Evolutionary conservation across 2,888 invertebrate genomes (phyloP).

Genomic region (Trachelus tabidus): DNA sequence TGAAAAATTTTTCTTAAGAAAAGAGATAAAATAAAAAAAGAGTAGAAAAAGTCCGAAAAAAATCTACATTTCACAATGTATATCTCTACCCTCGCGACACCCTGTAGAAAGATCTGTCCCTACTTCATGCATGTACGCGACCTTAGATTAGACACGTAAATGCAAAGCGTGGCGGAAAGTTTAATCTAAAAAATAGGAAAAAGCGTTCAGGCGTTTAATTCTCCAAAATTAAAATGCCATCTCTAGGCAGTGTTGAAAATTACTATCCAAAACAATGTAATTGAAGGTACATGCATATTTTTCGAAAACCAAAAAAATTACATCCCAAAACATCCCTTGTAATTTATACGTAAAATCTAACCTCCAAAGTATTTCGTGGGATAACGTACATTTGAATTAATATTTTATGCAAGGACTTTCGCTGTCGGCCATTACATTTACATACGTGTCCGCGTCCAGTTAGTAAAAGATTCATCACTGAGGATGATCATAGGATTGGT

Average conservation of each 20-base stretch:
- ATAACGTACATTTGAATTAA: neutral
- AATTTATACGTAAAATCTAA: neutral
- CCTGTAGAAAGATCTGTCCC: neutral
- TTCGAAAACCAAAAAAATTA: neutral
- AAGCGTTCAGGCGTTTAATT: neutral
- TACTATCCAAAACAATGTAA: neutral
- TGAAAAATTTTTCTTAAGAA: neutral
- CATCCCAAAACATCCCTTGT: neutral
- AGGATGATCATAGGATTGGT: neutral
- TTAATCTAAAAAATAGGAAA: neutral
- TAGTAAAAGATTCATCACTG: neutral
- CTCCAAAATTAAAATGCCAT: neutral
- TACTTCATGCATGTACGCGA: neutral
- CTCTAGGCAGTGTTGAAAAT: neutral
- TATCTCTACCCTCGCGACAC: neutral
- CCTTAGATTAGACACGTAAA: neutral
- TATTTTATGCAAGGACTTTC: neutral
- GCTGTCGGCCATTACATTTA: neutral
- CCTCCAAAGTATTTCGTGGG: neutral
- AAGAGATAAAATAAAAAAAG: neutral
- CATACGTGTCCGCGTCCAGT: neutral
- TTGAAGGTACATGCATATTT: neutral
- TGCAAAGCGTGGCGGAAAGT: neutral
- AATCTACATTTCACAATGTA: neutral
- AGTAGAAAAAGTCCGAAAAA: neutral